Conservation (phyloP, 2,113 vertebrate genomes). For the Clinocottus analis region DNA sequence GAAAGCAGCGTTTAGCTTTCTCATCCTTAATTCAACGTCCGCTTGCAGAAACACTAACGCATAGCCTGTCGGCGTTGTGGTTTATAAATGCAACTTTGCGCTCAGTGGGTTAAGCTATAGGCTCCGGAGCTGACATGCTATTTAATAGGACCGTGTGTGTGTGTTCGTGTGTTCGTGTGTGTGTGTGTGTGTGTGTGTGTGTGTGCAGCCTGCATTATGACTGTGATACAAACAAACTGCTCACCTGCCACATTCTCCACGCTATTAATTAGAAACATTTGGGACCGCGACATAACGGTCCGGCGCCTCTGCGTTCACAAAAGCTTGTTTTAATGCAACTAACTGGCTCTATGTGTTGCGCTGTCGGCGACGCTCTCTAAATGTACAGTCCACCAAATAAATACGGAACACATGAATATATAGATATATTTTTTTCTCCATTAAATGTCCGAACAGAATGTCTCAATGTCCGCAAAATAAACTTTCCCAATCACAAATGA, state of each 20-base stretch:
- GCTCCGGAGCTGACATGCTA: conserved; percentile 39
- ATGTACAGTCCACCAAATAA: conserved; percentile 2
- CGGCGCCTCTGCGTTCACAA: neutral
- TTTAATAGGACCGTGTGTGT: neutral
- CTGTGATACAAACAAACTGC: conserved; percentile 55
- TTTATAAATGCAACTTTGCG: conserved; percentile 63
- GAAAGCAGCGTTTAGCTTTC: conserved; percentile 49
- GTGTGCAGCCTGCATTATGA: conserved; percentile 9
- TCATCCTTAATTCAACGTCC: conserved; percentile 35
- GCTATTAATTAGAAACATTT: conserved; percentile 31
- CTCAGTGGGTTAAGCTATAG: conserved; percentile 22
- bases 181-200: too few relatives aligned
- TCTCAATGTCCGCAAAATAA: conserved; percentile 34
- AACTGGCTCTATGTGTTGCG: neutral
- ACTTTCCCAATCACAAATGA: conserved; percentile 57
- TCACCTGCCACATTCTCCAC: conserved; percentile 67
- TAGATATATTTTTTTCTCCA: neutral
- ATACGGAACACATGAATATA: neutral
- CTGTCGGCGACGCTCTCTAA: neutral
- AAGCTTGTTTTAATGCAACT: neutral
- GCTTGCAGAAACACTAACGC: conserved; percentile 18
- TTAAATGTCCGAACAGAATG: conserved; percentile 18
- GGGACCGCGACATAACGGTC: conserved; percentile 33
- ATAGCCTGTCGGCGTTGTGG: conserved; percentile 24
- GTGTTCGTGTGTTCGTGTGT: too few relatives aligned